phyloP scores from a whole-genome alignment of 2,113 vertebrate genomes.

The Chaetops frenatus region DNA sequence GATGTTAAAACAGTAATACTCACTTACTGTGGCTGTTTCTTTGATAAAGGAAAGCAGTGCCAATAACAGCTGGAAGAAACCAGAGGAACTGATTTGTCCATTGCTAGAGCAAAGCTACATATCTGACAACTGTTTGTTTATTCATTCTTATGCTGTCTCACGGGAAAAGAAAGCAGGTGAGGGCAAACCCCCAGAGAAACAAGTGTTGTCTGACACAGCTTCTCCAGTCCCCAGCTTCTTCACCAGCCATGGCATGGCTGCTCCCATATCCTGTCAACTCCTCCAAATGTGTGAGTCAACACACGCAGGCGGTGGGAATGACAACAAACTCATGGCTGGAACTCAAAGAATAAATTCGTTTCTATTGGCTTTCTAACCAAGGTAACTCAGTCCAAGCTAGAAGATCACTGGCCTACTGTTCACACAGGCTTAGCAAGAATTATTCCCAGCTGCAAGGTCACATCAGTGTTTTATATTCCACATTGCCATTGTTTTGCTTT shows the following conservation, averaged over 20 bases:
- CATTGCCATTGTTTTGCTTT: not conserved
- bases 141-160: not conserved
- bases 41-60: not conserved
- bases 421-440: not conserved
- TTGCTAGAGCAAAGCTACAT: not conserved
- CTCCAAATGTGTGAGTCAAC: not conserved
- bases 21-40: not conserved
- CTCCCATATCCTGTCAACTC: not conserved
- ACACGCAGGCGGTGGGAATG: rapidly evolving
- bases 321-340: not conserved
- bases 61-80: not conserved
- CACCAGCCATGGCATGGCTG: not conserved
- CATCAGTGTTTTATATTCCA: not conserved
- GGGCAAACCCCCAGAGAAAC: not conserved
- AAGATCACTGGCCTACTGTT: not conserved
- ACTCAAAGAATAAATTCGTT: not conserved
- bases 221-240: not conserved
- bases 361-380: not conserved
- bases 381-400: not conserved
- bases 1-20: not conserved
- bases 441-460: not conserved
- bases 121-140: not conserved
- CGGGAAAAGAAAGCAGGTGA: not conserved
- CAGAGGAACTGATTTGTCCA: not conserved
- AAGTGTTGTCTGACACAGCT: not conserved